Base-by-base conservation (phyloP, 2,888 invertebrate genomes). In the Eumacrocentrus americanus region DNA sequence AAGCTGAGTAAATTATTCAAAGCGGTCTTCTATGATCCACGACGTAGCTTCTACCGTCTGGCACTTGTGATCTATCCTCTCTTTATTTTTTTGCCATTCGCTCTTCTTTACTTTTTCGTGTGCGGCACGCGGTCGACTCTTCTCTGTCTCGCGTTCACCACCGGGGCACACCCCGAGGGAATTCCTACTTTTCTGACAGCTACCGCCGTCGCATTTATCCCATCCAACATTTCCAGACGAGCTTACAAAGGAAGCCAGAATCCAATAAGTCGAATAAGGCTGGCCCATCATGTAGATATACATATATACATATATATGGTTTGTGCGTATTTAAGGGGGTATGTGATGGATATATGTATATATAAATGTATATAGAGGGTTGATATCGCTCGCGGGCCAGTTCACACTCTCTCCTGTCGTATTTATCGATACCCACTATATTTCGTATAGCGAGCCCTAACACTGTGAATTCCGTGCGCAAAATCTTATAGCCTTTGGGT, bases 241-340 rank as follows among this genome's bases (percentile, higher is more conserved):
- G 66, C 68, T 72, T 67, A 72, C 72, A 73, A 72, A 72, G 68
- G 60, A 67, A 60, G 53, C 67, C 63, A 67, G 65, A 73, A 74
- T 73, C 72, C 73, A 74, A 74, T 72, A 74, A 74, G 67, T 68
- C 65, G 68, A 71, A 72, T 73, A 74, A 72, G 65, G 67, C 22
- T 63, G 46, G 64, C 60, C 57, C 60, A 58, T 48, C 40, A 48
- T 52, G 38, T 62, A 44, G 42, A 55, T 50, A 12, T 50, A 34
- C 34, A 11, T 50, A 40, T 47, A 35, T 47, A 35, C 56, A 34
- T 46, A 57, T 42, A 50, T 16, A 25, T 16, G 23, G 20, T 22
- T 35, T 20, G 37, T 53, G 23, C 9, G 9, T 18, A 29, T 50
- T 35, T 22, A 46, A 37, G 25, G 18, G 44, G 11, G 23, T 37